phyloP scores from a whole-genome alignment of 2,888 invertebrate genomes.

The Diadegma fenestrale region DNA sequence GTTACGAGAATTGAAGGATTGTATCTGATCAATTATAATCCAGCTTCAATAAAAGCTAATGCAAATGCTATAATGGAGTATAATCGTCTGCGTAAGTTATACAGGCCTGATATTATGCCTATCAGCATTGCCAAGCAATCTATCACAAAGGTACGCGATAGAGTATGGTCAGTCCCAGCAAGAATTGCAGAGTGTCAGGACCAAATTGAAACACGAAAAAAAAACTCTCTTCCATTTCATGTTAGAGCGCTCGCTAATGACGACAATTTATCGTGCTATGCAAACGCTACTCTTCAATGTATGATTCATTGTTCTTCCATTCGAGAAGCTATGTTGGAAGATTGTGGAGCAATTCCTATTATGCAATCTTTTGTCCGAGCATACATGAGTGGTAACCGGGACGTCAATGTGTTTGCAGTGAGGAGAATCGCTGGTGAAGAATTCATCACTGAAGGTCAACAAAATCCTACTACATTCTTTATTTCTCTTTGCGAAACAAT shows the following conservation, averaged over 20 bases:
- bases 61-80: constrained; percentile 69
- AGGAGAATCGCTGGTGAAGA: constrained; percentile 15
- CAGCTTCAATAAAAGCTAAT: constrained; percentile 62
- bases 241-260: constrained; percentile 46
- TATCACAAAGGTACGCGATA: constrained; percentile 39
- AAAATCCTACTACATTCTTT: constrained; percentile 52
- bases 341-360: neutral
- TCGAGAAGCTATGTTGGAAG: constrained; percentile 19
- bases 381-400: neutral
- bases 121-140: neutral
- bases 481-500: constrained; percentile 19
- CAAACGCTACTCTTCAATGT: constrained; percentile 52
- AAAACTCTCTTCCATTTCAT: neutral
- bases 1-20: constrained; percentile 69
- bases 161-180: constrained; percentile 21
- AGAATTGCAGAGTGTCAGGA: constrained; percentile 30
- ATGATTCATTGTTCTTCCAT: constrained; percentile 40
- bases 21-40: constrained; percentile 72
- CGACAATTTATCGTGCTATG: constrained; percentile 52
- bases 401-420: constrained; percentile 17
- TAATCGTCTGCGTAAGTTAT: constrained; percentile 66
- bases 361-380: neutral
- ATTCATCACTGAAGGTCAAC: constrained; percentile 32
- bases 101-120: constrained; percentile 51
- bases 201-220: neutral